Base-by-base conservation (phyloP, 35 echinoderm and acorn worm species). In the Ptychodera flava region DNA sequence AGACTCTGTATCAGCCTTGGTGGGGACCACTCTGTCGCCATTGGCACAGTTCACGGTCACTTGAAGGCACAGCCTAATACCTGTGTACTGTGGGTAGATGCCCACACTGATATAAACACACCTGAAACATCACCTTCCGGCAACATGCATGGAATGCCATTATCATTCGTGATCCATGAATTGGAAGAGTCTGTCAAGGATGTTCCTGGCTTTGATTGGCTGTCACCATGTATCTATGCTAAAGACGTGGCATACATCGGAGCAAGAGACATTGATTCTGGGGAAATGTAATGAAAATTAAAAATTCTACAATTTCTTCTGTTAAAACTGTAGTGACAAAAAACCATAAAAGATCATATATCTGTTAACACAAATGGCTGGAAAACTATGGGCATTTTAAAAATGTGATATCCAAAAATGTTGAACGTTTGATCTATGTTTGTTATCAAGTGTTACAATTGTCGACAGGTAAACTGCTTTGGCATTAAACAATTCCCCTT, bases 171-270 rank as follows among this genome's bases (percentile, higher is more conserved):
- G 1, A 80, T 91, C 37, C 78, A 94, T 78, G 95, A 97, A 85
- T 85, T 93, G 30, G 81, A 80, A 32, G 87, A 91, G 16, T 97
- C 93, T 35, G 86, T 97, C 53, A 92, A 92, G 0, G 36, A 38
- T 31, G 75, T 97, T 77, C 92, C 92, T 33, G 92, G 92, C 36
- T 88, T 97, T 91, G 95, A 97, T 32, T 97, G 95, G 95, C 78
- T 93, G 16, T 86, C 91, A 79, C 87, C 95, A 1, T 91, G 91
- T 34, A 90, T 97, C 35, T 89, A 88, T 12, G 86, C 86, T 34
- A 93, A 92, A 31, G 92, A 90, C 77, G 94, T 97, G 1, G 95
- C 92, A 33, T 97, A 94, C 53, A 97, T 97, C 83, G 95, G 95
- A 0, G 80, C 94, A 0, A 78, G 92, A 34, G 95, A 94, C 36